Base-by-base conservation (phyloP, 2,888 invertebrate genomes). In the Lymantria monacha region DNA sequence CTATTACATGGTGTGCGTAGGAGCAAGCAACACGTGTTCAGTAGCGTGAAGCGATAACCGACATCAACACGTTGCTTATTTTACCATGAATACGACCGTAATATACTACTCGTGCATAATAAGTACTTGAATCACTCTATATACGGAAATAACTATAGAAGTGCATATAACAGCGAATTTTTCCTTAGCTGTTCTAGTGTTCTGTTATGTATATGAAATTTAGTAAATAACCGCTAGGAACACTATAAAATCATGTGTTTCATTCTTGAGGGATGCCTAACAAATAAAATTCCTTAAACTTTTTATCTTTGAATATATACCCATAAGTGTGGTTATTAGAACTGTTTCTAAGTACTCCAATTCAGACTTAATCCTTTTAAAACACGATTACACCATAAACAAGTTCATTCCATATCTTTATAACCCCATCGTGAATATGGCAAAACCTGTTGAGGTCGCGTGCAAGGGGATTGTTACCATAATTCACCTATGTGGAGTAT, bases 381-480 rank as follows among this genome's bases (percentile, higher is more conserved):
- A 36, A 36, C 36, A 7, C 36, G 11, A 11, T 9, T 36, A 36
- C 36, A 11, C 36, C 36, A 36, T 36, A 36, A 36, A 36, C 11
- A 36, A 11, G 36, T 33, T 10, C 33, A 33, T 10, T 10, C 33
- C 33, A 9, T 33, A 33, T 33, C 10, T 33, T 33, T 33, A 33
- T 10, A 33, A 33, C 33, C 9, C 33, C 9, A 33, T 33, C 33
- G 10, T 10, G 10, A 3, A 42, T 9, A 44, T 15, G 40, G 37
- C 9, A 40, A 31, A 48, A 59, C 59, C 59, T 63, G 66, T 66
- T 61, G 55, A 51, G n/a, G 42, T 62, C 41, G 59, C 66, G 63
- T 66, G 66, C 45, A 54, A 14, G 42, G 15, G 30, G 45, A 54
- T 59, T 41, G 59, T 64, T 62, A 56, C 53, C 30, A 44, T 53